Conservation (phyloP, 2,888 invertebrate species). For the Drosophila testacea region DNA sequence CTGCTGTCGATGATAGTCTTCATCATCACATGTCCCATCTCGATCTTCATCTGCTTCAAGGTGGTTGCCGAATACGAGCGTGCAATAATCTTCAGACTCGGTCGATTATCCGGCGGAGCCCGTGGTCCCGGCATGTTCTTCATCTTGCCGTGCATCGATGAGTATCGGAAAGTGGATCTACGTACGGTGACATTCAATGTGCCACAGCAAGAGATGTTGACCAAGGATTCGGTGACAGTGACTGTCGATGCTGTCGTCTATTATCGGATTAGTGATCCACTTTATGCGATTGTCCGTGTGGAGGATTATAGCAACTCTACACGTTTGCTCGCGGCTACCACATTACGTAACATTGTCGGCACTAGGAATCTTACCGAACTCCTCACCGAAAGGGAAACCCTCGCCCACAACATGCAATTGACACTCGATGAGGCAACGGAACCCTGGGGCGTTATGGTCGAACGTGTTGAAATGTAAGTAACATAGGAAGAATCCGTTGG, state of each 20-base stretch:
- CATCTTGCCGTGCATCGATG: conserved; percentile 96
- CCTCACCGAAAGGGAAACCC: conserved; percentile 95
- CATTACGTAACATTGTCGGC: conserved; percentile 95
- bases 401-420: conserved; percentile 95
- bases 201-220: conserved; percentile 97
- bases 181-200: conserved; percentile 98
- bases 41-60: conserved; percentile 94
- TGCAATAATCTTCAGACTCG: conserved; percentile 95
- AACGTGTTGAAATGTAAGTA: conserved; percentile 96
- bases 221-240: conserved; percentile 97
- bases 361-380: conserved; percentile 96
- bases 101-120: conserved; percentile 87
- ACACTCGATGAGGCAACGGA: conserved; percentile 90
- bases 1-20: conserved; percentile 90
- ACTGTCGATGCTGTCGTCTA: conserved; percentile 96
- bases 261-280: conserved; percentile 92
- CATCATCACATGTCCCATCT: conserved; percentile 92
- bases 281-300: conserved; percentile 90
- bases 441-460: conserved; percentile 97
- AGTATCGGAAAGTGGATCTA: conserved; percentile 96
- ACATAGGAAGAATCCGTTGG: too few species aligned
- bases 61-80: conserved; percentile 95
- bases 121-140: conserved; percentile 96
- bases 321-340: conserved; percentile 92
- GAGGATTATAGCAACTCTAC: conserved; percentile 94